Conservation (phyloP, 2,888 invertebrate genomes). For the Busseola fusca region DNA sequence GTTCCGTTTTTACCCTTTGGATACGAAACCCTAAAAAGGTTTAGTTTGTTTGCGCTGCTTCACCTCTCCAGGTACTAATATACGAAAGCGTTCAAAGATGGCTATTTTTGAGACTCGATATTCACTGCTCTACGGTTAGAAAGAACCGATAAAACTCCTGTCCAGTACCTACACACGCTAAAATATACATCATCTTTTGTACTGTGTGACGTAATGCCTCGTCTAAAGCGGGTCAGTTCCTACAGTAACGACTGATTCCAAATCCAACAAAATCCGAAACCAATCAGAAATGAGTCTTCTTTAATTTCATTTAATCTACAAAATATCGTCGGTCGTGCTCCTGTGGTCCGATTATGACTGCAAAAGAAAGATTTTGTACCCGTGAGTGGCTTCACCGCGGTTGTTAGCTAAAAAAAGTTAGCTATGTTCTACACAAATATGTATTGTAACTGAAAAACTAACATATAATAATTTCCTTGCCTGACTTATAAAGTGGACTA, state of each 20-base stretch:
- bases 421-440: not conserved
- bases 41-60: too few species aligned
- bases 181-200: not conserved
- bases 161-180: not conserved
- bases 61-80: too few species aligned
- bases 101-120: not conserved
- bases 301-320: conserved; percentile 11
- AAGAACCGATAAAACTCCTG: not conserved
- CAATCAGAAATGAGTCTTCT: conserved; percentile 1
- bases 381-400: not conserved
- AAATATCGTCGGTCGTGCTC: not conserved
- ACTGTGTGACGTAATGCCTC: not conserved
- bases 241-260: not conserved
- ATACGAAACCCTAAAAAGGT: too few species aligned
- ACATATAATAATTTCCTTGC: not conserved
- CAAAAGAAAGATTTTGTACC: not conserved
- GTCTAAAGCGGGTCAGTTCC: not conserved
- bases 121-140: not conserved
- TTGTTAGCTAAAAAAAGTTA: not conserved
- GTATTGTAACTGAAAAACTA: too few species aligned
- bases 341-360: conserved; percentile 12
- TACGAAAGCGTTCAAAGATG: too few species aligned
- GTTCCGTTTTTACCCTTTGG: too few species aligned
- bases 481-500: not conserved
- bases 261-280: too few species aligned